phyloP scores from a whole-genome alignment of 2,888 invertebrate species.

The Nomada lathburiana region DNA sequence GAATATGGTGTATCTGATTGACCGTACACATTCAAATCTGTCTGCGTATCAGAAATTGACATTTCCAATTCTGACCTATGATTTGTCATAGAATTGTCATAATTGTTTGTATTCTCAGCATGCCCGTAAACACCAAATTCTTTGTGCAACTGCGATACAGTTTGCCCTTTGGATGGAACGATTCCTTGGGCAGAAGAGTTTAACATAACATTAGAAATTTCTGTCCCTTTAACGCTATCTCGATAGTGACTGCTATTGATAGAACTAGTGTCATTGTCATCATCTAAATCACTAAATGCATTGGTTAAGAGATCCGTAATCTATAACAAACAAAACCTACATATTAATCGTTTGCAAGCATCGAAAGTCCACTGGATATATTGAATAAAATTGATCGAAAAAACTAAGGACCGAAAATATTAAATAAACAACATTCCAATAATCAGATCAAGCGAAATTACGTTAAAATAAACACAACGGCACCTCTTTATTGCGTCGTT shows the following conservation, averaged over 20 bases:
- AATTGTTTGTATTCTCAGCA: conserved; percentile 65
- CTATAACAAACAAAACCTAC: conserved; percentile 81
- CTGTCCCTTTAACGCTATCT: conserved; percentile 70
- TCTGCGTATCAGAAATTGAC: conserved; percentile 69
- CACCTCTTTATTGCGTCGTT: conserved; percentile 89
- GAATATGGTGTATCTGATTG: conserved; percentile 67
- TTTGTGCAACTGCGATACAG: conserved; percentile 72
- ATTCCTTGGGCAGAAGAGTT: conserved; percentile 62
- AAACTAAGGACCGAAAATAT: background rate
- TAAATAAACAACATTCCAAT: background rate
- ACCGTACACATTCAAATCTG: conserved; percentile 71
- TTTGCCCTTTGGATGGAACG: conserved; percentile 66
- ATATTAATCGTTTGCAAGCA: background rate
- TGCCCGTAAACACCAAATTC: conserved; percentile 73
- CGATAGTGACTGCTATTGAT: conserved; percentile 85
- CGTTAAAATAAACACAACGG: conserved; percentile 1
- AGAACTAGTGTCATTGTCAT: conserved; percentile 88
- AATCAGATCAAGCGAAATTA: background rate
- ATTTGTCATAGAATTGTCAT: conserved; percentile 65
- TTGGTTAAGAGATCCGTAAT: conserved; percentile 88
- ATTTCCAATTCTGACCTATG: conserved; percentile 64
- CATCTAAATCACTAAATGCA: conserved; percentile 89
- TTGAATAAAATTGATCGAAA: background rate
- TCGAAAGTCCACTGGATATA: background rate
- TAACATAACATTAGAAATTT: conserved; percentile 62